These are phyloP conservation scores for Steinernema khuongi DNA, from an alignment of 1,140 invertebrate species.

Conservation along the genomic window DNA sequence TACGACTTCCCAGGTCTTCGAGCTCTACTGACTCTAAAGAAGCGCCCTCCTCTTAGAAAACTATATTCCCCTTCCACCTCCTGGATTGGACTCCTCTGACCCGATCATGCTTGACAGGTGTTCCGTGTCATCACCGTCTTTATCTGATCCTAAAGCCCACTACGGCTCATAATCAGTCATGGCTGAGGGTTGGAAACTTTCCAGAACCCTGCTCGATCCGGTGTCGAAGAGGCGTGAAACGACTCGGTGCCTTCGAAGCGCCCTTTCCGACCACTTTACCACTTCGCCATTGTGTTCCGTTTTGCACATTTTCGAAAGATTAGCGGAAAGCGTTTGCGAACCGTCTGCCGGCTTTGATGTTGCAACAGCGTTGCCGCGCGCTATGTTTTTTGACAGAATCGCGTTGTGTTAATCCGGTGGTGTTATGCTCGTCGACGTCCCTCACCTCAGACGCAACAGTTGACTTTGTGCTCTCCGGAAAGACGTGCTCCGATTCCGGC, in stretches of 20 bases:
- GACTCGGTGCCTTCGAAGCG: background rate
- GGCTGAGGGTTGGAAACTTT: too few relatives aligned
- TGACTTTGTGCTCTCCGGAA: background rate
- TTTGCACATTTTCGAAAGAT: constrained; percentile 11
- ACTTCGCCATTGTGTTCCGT: background rate
- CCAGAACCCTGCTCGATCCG: too few relatives aligned
- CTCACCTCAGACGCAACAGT: background rate
- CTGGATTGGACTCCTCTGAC: too few relatives aligned
- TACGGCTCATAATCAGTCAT: too few relatives aligned
- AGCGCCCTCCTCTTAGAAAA: too few relatives aligned
- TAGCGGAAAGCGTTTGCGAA: background rate
- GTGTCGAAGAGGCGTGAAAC: background rate
- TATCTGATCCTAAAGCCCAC: too few relatives aligned
- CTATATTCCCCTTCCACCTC: too few relatives aligned
- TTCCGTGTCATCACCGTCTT: too few relatives aligned
- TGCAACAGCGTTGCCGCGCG: background rate
- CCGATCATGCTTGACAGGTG: too few relatives aligned
- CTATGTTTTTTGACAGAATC: constrained; percentile 10
- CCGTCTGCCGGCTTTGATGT: background rate
- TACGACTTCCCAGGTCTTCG: too few relatives aligned
- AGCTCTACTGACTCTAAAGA: too few relatives aligned
- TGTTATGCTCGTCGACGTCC: background rate
- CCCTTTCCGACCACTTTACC: background rate
- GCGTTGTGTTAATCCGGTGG: constrained; percentile 4
- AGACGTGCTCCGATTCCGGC: too few relatives aligned